phyloP scores from a whole-genome alignment of 2,888 invertebrate species.

The Disparrhopalites patrizii region DNA sequence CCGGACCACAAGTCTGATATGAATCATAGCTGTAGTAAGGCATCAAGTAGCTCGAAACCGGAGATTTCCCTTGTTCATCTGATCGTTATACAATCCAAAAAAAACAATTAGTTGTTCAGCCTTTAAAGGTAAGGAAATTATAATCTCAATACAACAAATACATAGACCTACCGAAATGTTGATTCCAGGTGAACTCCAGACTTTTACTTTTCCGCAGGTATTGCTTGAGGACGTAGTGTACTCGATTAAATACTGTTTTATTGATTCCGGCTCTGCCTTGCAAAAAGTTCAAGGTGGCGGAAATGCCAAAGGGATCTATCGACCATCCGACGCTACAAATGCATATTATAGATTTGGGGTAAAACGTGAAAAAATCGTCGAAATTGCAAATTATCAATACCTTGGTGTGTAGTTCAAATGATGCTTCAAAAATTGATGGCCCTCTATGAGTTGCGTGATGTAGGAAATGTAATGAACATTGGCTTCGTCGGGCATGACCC shows the following conservation, averaged over 20 bases:
- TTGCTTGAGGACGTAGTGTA: conserved; percentile 95
- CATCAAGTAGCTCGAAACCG: conserved; percentile 96
- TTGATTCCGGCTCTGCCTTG: conserved; percentile 75
- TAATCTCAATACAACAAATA: too few relatives aligned
- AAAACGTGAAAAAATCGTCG: background rate
- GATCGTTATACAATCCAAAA: too few relatives aligned
- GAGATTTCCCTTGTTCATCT: too few relatives aligned
- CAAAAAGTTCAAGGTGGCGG: conserved; percentile 77
- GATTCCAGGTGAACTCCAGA: conserved; percentile 91
- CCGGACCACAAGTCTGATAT: conserved; percentile 99
- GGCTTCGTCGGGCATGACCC: conserved; percentile 99
- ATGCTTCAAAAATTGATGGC: conserved; percentile 87
- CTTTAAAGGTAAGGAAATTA: too few relatives aligned
- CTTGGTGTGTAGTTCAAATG: conserved; percentile 74
- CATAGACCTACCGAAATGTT: conserved; percentile 73
- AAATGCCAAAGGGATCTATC: conserved; percentile 91
- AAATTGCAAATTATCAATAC: conserved; percentile 51
- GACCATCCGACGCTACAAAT: conserved; percentile 65
- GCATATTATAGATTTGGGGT: conserved; percentile 47
- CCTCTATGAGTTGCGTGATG: conserved; percentile 84
- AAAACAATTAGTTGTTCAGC: too few relatives aligned
- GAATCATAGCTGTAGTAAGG: conserved; percentile 98
- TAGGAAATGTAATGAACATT: conserved; percentile 89
- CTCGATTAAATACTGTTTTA: conserved; percentile 78
- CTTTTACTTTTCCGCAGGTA: conserved; percentile 72